Evolutionary conservation across 2,797 vertebrate species (phyloP).

Genomic region (Danionella dracula): DNA sequence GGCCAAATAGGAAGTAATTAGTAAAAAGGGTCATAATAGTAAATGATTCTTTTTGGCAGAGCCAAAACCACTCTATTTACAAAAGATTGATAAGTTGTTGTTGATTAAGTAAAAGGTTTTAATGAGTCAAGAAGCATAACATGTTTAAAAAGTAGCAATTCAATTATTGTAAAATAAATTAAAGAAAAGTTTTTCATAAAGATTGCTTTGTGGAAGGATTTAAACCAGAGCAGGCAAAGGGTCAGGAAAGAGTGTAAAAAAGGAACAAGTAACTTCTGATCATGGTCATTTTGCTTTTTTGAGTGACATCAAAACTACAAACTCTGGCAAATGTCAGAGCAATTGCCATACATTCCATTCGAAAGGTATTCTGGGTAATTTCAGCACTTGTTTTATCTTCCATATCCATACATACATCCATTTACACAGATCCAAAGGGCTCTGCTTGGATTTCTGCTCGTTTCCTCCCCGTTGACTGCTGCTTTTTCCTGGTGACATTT

Average conservation of each 20-base stretch:
- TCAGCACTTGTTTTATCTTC: conserved; percentile 21
- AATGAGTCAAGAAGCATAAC: too few relatives aligned
- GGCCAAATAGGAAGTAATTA: too few relatives aligned
- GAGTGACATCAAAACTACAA: conserved; percentile 39
- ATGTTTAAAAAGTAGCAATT: too few relatives aligned
- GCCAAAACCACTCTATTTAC: too few relatives aligned
- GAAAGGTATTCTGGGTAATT: conserved; percentile 44
- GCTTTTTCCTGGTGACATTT: conserved; percentile 44
- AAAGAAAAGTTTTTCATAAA: not conserved
- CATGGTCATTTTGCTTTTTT: conserved; percentile 37
- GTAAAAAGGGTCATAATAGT: too few relatives aligned
- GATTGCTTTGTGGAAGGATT: too few relatives aligned
- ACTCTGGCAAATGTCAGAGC: conserved; percentile 48
- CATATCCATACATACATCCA: conserved; percentile 30
- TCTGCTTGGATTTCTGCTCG: not conserved
- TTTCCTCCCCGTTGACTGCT: conserved; percentile 5
- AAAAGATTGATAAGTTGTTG: too few relatives aligned
- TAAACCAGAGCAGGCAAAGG: not conserved
- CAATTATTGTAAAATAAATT: too few relatives aligned
- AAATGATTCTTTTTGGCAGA: too few relatives aligned
- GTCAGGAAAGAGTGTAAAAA: conserved; percentile 7
- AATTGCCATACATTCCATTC: conserved; percentile 44
- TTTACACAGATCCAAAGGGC: not conserved
- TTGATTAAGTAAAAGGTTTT: too few relatives aligned
- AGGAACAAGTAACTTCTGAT: conserved; percentile 18